Conservation (phyloP, 2,113 vertebrate species). For the Mormyrus iriodes region DNA sequence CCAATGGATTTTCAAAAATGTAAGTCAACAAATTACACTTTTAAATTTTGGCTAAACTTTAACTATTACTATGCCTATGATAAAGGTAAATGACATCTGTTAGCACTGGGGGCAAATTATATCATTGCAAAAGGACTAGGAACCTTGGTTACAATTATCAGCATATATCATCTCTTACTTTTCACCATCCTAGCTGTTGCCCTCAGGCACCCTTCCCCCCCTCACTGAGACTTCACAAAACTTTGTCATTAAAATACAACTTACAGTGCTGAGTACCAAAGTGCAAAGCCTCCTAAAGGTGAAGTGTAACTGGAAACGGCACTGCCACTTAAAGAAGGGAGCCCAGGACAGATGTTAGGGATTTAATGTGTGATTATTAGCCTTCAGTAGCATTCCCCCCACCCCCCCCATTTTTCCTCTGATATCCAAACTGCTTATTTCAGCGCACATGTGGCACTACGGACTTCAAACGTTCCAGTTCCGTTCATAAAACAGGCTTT, state of each 20-base stretch:
- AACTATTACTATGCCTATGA: neutral
- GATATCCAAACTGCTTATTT: conserved; percentile 20
- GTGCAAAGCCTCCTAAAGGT: conserved; percentile 23
- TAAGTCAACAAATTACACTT: neutral
- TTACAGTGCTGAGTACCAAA: conserved; percentile 3
- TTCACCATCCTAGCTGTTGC: conserved; percentile 16
- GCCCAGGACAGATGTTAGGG: conserved; percentile 32
- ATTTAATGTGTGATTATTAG: conserved; percentile 40
- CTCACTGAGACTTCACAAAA: neutral
- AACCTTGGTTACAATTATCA: neutral
- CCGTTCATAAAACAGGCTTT: conserved; percentile 47
- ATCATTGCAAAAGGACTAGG: neutral
- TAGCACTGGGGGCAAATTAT: neutral
- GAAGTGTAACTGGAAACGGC: conserved; percentile 26
- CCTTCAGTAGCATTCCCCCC: conserved; percentile 21
- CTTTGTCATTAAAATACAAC: neutral
- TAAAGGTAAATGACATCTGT: neutral
- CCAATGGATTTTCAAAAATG: neutral
- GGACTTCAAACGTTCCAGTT: conserved; percentile 38
- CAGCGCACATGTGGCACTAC: conserved; percentile 33
- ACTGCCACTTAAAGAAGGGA: conserved; percentile 19
- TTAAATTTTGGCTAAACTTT: neutral
- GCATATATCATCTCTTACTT: neutral
- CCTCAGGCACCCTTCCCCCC: neutral
- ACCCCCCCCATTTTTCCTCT: conserved; percentile 3